A percentile compares a stretch with the other conserved stretches of the same genome.
Evolutionary conservation across 2,888 invertebrate species (phyloP).

Genomic region (Dryadula phaetusa): DNA sequence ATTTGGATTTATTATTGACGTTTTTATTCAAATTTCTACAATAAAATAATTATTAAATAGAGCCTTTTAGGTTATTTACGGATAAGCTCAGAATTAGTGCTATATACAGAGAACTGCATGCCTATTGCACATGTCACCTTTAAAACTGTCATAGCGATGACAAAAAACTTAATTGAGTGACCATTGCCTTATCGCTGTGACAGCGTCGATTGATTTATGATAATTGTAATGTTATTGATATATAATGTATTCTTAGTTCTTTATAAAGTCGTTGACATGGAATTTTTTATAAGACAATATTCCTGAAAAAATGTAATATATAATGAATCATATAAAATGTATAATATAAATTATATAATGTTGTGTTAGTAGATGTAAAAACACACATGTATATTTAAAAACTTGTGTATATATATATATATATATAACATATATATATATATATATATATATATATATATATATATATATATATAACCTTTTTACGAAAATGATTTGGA

Average conservation of each 20-base stretch:
- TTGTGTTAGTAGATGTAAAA: too few species aligned
- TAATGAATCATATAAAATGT: too few species aligned
- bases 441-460: too few species aligned
- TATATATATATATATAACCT: too few species aligned
- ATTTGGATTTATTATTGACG: not conserved
- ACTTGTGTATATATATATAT: too few species aligned
- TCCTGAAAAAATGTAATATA: not conserved
- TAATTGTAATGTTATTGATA: conserved; percentile 7
- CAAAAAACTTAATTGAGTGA: conserved; percentile 5
- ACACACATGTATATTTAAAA: too few species aligned
- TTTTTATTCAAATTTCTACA: not conserved
- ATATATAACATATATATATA: too few species aligned
- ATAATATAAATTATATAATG: too few species aligned
- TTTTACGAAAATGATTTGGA: too few species aligned
- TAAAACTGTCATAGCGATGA: not conserved
- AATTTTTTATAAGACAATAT: not conserved
- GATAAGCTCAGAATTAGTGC: too few species aligned
- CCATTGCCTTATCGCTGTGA: conserved; percentile 16
- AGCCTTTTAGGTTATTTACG: too few species aligned
- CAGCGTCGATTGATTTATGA: conserved; percentile 19
- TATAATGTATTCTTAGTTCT: conserved; percentile 1
- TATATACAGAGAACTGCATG: not conserved
- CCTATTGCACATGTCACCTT: not conserved
- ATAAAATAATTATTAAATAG: not conserved
- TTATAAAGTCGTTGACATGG: conserved; percentile 5